Base-by-base conservation (phyloP, 2,113 vertebrate species). In the Benitochromis conjunctus region DNA sequence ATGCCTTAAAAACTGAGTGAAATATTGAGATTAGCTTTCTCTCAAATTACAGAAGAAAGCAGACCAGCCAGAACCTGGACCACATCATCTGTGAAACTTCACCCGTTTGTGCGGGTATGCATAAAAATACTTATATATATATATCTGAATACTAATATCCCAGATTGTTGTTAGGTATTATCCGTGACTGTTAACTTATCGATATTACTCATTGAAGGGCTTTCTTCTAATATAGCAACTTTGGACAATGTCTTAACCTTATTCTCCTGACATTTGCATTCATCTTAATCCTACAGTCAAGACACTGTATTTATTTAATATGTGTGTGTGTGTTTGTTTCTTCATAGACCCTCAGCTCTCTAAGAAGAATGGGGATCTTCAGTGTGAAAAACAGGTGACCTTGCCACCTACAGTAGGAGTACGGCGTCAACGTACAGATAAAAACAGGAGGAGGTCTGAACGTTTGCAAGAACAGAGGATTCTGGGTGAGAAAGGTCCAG, bases 371-470 rank as follows among this genome's bases (percentile, higher is more conserved):
- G 53, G 2, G 48, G 43, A 41, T 13, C 46, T 38, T 85, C 43
- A 86, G 31, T 16, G 21, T 64, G 82, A 81, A 21, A 56, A 34
- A 31, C 76, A 51, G 18, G 3, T 69, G 2, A 53, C 38, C 0
- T 60, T 96, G 82, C 96, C 96, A 1, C 51, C 92, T 1, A 91
- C 94, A 1, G 94, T 96, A 51, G 83, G 88, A 12, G 93, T 91
- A 60, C 91, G 95, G 21, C 92, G 92, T 34, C 87, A 84, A 2
- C 84, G 26, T 9, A 60, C 43, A 13, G 89, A 92, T 16, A 80
- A 85, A 38, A 91, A 83, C 24, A 89, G 86, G 74, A 92, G 93
- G 66, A 82, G 90, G 9, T 95, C 95, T 58, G 92, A 92, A 38
- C 55, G 56, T 3, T 26, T 92, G 74, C 80, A 6, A 46, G 86